A percentile compares a stretch with the other conserved stretches of the same genome.
These are phyloP conservation scores for Blastobasis adustella DNA, from an alignment of 2,888 invertebrate species.

Conservation along the genomic window DNA sequence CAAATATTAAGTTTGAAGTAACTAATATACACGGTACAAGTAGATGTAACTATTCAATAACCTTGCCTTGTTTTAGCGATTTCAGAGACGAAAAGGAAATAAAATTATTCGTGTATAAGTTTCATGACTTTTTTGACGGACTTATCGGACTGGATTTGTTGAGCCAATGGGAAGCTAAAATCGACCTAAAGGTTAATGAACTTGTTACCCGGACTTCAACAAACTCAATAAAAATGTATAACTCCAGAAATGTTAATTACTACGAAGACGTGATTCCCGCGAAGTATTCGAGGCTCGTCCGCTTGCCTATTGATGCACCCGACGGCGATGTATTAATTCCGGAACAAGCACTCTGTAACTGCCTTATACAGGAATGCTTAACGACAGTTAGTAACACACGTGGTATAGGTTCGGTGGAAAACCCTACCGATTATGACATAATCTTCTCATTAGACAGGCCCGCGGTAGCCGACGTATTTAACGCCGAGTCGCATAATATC, in stretches of 20 bases:
- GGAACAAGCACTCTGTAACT: conserved; percentile 8
- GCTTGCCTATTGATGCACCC: conserved; percentile 4
- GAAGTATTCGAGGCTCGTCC: conserved; percentile 4
- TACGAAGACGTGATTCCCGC: conserved; percentile 13
- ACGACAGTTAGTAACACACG: too few species aligned
- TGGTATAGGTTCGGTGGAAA: too few species aligned
- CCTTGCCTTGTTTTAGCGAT: conserved; percentile 14
- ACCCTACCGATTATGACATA: conserved; percentile 11
- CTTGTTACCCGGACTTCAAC: conserved; percentile 10
- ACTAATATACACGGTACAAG: conserved; percentile 7
- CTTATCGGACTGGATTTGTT: conserved; percentile 18
- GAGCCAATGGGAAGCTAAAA: conserved; percentile 14
- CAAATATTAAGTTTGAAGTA: background rate
- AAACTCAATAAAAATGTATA: conserved; percentile 8
- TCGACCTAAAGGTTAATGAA: conserved; percentile 13
- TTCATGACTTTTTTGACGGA: conserved; percentile 16
- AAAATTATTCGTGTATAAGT: conserved; percentile 8
- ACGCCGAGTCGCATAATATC: background rate
- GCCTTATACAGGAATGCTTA: conserved; percentile 7
- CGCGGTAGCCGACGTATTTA: conserved; percentile 6
- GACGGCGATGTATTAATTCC: conserved; percentile 6
- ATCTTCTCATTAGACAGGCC: conserved; percentile 12
- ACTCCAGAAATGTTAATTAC: conserved; percentile 9
- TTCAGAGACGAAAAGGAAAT: conserved; percentile 8
- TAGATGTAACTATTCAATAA: conserved; percentile 11